These are phyloP conservation scores for Meles meles DNA, from an alignment of 2,113 vertebrate species.

Conservation along the genomic window DNA sequence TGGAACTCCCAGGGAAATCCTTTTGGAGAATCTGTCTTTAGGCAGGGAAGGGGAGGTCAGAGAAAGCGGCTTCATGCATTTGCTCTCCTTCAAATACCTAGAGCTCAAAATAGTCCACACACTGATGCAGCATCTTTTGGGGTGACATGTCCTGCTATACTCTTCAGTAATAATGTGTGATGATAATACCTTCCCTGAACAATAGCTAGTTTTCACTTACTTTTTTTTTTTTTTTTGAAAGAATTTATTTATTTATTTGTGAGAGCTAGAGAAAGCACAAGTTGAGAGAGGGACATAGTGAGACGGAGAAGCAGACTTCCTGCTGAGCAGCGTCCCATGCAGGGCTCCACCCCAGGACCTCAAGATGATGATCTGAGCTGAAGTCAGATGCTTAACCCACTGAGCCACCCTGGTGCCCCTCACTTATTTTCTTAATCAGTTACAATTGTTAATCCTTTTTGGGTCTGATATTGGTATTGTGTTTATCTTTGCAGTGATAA, in stretches of 20 bases:
- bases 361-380: not conserved
- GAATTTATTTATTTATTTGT: not conserved
- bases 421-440: not conserved
- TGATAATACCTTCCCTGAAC: not conserved
- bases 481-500: not conserved
- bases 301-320: not conserved
- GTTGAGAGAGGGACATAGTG: not conserved
- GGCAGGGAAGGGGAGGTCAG: not conserved
- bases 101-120: not conserved
- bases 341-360: not conserved
- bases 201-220: not conserved
- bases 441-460: not conserved
- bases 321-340: not conserved
- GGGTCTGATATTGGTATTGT: not conserved
- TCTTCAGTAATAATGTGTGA: not conserved
- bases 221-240: not conserved
- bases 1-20: not conserved
- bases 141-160: not conserved
- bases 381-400: not conserved
- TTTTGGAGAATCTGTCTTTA: not conserved
- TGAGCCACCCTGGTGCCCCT: not conserved
- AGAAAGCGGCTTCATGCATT: not conserved
- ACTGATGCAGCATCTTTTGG: not conserved
- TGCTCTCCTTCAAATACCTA: not conserved
- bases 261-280: not conserved